phyloP scores from a whole-genome alignment of 2,888 invertebrate genomes.

The Melinaea marsaeus region DNA sequence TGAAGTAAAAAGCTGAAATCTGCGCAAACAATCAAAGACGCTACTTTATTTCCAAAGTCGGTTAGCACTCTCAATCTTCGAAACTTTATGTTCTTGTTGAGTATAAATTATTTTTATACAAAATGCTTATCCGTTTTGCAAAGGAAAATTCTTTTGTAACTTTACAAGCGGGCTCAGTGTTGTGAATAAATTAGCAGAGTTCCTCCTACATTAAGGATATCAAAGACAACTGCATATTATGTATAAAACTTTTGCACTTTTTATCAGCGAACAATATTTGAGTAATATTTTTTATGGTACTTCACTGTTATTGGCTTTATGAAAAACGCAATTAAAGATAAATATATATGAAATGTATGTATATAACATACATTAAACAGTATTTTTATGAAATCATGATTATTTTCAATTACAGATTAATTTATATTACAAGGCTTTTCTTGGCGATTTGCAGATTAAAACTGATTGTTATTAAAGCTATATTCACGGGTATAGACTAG shows the following conservation, averaged over 20 bases:
- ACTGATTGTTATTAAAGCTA: no score
- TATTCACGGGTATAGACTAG: no score
- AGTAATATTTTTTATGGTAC: no score
- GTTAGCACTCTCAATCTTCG: constrained; percentile 27
- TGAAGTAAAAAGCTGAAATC: constrained; percentile 10
- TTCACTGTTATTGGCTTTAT: no score
- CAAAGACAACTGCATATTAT: constrained; percentile 23
- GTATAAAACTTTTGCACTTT: constrained; percentile 1
- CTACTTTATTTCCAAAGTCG: constrained; percentile 27
- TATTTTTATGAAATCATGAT: no score
- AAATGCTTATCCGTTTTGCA: constrained; percentile 65
- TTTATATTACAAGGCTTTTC: no score
- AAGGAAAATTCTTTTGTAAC: constrained; percentile 59
- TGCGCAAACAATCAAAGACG: constrained; percentile 20
- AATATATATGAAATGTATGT: no score
- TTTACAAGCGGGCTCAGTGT: constrained; percentile 64
- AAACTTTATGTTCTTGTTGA: constrained; percentile 31
- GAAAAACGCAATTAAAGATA: no score
- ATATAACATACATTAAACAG: no score
- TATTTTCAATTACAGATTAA: no score
- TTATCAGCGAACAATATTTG: no score
- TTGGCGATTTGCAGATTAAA: no score
- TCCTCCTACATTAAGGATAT: constrained; percentile 40
- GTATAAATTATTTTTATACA: constrained; percentile 49
- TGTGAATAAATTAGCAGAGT: constrained; percentile 76